A percentile compares a stretch with the other conserved stretches of the same genome.
Evolutionary conservation across 2,888 invertebrate genomes (phyloP).

Genomic region (Cryptus viduatorius): DNA sequence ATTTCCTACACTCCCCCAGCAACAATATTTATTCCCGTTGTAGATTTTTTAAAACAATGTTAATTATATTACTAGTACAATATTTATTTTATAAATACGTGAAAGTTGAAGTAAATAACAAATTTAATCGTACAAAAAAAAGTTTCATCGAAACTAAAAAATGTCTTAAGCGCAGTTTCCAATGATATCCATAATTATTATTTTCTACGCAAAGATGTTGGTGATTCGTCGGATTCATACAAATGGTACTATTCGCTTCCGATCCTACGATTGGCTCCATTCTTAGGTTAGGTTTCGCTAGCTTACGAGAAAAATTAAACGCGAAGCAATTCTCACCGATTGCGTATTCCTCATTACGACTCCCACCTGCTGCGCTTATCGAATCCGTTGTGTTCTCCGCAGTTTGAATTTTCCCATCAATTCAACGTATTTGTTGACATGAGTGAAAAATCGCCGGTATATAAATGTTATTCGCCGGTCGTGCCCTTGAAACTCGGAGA

Average conservation of each 20-base stretch:
- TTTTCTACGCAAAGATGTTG: no score
- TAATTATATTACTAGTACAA: neutral
- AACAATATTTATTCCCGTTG: neutral
- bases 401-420: constrained; percentile 59
- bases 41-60: neutral
- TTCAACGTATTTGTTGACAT: constrained; percentile 66
- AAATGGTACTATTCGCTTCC: no score
- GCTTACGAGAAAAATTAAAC: no score
- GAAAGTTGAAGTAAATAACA: no score
- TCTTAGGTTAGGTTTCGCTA: no score
- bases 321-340: neutral
- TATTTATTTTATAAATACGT: no score
- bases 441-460: constrained; percentile 35
- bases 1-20: constrained; percentile 45
- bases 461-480: constrained; percentile 63
- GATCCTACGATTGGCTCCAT: no score
- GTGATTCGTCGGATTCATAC: no score
- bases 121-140: no score
- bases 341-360: neutral
- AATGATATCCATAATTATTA: no score
- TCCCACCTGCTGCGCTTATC: constrained; percentile 3
- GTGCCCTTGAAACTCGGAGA: constrained; percentile 46
- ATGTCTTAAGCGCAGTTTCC: no score
- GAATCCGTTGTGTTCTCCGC: constrained; percentile 17
- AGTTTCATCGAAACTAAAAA: no score